phyloP scores from a whole-genome alignment of 2,113 vertebrate genomes.

The Typhlomys cinereus region DNA sequence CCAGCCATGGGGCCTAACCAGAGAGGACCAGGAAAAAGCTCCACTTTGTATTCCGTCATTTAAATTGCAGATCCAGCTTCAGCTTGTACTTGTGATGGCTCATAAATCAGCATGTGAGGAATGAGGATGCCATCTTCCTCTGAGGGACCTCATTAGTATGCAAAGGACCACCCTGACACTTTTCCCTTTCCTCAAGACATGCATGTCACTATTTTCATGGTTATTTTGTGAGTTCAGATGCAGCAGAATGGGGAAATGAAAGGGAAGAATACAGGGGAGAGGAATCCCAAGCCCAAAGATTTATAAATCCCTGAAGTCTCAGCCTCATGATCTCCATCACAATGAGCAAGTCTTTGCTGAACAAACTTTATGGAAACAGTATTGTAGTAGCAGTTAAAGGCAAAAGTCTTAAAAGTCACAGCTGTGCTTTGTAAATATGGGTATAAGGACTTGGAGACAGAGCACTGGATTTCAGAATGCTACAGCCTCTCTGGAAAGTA shows the following conservation, averaged over 20 bases:
- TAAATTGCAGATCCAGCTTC: slow-evolving; percentile 50
- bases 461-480: neutral
- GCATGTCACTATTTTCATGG: slow-evolving; percentile 35
- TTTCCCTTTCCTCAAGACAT: slow-evolving; percentile 25
- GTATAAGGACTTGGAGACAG: neutral
- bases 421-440: neutral
- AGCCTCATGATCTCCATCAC: slow-evolving; percentile 48
- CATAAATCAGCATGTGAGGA: slow-evolving; percentile 47
- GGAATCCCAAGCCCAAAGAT: neutral
- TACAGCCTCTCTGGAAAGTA: neutral
- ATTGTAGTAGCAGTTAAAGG: neutral
- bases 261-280: neutral
- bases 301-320: slow-evolving; percentile 6
- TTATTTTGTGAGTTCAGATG: slow-evolving; percentile 35
- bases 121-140: neutral
- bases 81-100: neutral
- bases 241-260: neutral
- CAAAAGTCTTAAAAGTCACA: neutral
- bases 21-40: neutral
- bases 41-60: slow-evolving; percentile 52
- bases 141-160: slow-evolving; percentile 31
- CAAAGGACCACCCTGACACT: neutral
- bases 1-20: neutral
- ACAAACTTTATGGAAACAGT: neutral
- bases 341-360: slow-evolving; percentile 3